These are phyloP conservation scores for Sorex fumeus DNA, from an alignment of 2,113 vertebrate genomes.

Conservation along the genomic window DNA sequence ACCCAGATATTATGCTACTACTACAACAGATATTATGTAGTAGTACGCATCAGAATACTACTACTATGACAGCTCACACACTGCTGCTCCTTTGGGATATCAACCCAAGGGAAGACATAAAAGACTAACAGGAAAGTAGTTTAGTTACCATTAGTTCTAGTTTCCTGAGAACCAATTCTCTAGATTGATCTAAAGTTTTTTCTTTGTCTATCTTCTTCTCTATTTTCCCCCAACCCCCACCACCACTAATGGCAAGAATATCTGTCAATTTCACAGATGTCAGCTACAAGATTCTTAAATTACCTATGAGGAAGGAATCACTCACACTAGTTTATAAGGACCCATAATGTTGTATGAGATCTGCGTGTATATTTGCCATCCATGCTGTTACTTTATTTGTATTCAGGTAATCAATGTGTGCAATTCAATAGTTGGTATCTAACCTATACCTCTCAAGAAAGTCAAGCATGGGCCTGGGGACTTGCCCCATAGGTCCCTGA, in stretches of 20 bases:
- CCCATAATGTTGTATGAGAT: conserved; percentile 92
- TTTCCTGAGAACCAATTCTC: conserved; percentile 3
- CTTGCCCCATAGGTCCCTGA: no score
- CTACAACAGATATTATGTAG: not conserved
- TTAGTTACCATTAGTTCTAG: not conserved
- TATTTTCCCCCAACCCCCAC: not conserved
- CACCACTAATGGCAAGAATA: not conserved
- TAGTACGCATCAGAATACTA: not conserved
- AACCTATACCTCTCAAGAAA: conserved; percentile 90
- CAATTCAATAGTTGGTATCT: conserved; percentile 89
- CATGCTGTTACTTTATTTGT: conserved; percentile 92
- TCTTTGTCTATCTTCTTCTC: not conserved
- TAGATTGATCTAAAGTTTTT: not conserved
- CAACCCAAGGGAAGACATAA: not conserved
- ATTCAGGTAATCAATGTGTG: conserved; percentile 91
- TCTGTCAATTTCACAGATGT: not conserved
- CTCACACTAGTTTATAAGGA: conserved; percentile 94
- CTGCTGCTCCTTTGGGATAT: not conserved
- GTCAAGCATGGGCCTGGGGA: not conserved
- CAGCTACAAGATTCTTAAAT: conserved; percentile 91
- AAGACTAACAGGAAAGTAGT: not conserved
- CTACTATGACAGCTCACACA: not conserved
- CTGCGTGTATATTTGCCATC: conserved; percentile 91
- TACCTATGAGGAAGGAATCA: conserved; percentile 93
- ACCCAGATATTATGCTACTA: not conserved